Evolutionary conservation across 1,140 invertebrate genomes (phyloP), one percentile per base, ranked within the genome.

Genomic region (Aphelenchoides avenae): DNA sequence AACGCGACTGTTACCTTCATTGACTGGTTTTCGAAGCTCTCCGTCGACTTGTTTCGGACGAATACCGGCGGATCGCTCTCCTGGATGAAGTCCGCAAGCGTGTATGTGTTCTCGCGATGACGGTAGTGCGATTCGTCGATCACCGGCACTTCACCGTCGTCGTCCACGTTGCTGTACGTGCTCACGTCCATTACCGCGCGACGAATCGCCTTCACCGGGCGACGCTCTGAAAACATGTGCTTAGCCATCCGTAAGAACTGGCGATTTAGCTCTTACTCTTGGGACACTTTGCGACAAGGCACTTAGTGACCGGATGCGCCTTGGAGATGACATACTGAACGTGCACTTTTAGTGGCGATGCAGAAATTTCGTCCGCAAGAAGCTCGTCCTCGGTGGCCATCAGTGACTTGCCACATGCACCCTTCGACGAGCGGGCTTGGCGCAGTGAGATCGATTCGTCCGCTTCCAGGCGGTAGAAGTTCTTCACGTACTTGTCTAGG

Each of bases 131-230:
- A 7, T 5, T 52, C 50, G 11, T 4, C 50, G 15, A 53, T 52
- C 20, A 13, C 24, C 1, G 24, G 13, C n/a, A n/a, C n/a, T 26
- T 52, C 50, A 11, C 50, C 50, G 33, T 52, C 50, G 24, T 49
- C 46, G n/a, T n/a, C n/a, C n/a, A n/a, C n/a, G 11, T 42, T 52
- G 29, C 44, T 53, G 44, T 52, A 52, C 13, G 56, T 52, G 33
- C 50, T 52, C 11, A 52, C 24, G 44, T 52, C 50, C 5, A 52
- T 54, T 52, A 53, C 44, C 11, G 50, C 50, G n/a, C 50, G 44
- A n/a, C 24, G 13, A 13, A 20, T 52, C 15, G 50, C 51, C n/a
- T 52, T 42, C 20, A 29, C 9, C 13, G 30, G 9, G 13, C 44
- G 50, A 22, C 56, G 51, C 20, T 11, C 50, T 52, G 13, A 37